phyloP scores from a whole-genome alignment of 2,797 vertebrate genomes.

The Platalea minor region DNA sequence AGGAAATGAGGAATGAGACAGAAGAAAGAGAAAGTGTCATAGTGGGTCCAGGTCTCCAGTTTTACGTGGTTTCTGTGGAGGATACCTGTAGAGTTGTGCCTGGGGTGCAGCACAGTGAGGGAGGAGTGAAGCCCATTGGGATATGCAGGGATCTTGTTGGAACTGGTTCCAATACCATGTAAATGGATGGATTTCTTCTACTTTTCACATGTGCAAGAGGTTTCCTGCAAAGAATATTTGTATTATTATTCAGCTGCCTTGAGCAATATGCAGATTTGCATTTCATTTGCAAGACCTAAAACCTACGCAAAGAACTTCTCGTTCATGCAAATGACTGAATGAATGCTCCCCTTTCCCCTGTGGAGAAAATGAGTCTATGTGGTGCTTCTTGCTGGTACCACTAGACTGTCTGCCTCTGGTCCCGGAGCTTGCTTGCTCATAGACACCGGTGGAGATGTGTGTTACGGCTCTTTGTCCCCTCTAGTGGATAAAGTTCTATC shows the following conservation, averaged over 20 bases:
- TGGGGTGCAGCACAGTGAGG: neutral
- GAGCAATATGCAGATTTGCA: neutral
- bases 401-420: neutral
- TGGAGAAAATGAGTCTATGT: neutral
- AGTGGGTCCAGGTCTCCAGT: neutral
- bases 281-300: neutral
- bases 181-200: neutral
- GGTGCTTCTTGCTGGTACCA: neutral
- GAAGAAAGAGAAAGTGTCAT: neutral
- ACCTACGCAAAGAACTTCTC: neutral
- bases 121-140: neutral
- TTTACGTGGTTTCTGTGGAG: neutral
- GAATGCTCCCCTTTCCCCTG: neutral
- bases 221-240: neutral
- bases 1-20: neutral
- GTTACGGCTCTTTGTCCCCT: neutral
- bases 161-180: neutral
- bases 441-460: neutral
- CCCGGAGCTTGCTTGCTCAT: rapidly evolving
- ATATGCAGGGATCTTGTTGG: neutral
- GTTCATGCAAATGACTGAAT: neutral
- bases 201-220: neutral
- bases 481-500: neutral
- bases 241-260: neutral
- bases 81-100: rapidly evolving